phyloP scores from a whole-genome alignment of 2,797 vertebrate genomes.

The Mormyrops boulengeri region DNA sequence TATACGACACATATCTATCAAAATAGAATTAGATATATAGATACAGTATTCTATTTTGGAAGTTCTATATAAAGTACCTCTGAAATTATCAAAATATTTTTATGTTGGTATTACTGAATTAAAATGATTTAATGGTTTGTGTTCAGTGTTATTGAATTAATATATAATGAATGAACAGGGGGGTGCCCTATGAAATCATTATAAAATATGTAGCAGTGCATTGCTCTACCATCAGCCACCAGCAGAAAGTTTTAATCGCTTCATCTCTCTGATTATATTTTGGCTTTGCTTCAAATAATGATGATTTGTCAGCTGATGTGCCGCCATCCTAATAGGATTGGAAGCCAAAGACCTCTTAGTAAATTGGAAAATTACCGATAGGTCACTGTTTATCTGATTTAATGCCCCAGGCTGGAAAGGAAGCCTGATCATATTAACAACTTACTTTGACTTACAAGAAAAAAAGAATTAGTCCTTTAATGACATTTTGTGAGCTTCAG shows the following conservation, averaged over 20 bases:
- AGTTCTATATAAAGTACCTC: not conserved
- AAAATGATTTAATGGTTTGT: not conserved
- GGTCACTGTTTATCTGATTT: slow-evolving; percentile 15
- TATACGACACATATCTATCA: not conserved
- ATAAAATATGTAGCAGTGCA: not conserved
- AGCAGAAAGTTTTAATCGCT: not conserved
- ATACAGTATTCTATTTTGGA: not conserved
- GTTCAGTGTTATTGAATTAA: not conserved
- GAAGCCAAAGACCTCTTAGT: slow-evolving; percentile 9
- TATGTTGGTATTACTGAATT: not conserved
- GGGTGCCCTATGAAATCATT: not conserved
- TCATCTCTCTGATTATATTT: not conserved
- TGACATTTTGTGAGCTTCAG: not conserved
- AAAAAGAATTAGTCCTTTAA: not conserved
- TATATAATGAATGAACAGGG: not conserved
- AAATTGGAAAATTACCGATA: slow-evolving; percentile 11
- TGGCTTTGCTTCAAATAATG: not conserved
- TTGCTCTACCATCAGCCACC: not conserved
- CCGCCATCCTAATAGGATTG: not conserved
- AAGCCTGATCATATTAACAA: slow-evolving; percentile 12
- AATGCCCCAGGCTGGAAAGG: not conserved
- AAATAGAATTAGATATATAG: not conserved
- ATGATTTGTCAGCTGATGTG: slow-evolving; percentile 1
- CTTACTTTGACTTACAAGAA: not conserved
- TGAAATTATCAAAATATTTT: not conserved